These are phyloP conservation scores for Asobara japonica DNA, from an alignment of 1,140 invertebrate species.

Conservation along the genomic window DNA sequence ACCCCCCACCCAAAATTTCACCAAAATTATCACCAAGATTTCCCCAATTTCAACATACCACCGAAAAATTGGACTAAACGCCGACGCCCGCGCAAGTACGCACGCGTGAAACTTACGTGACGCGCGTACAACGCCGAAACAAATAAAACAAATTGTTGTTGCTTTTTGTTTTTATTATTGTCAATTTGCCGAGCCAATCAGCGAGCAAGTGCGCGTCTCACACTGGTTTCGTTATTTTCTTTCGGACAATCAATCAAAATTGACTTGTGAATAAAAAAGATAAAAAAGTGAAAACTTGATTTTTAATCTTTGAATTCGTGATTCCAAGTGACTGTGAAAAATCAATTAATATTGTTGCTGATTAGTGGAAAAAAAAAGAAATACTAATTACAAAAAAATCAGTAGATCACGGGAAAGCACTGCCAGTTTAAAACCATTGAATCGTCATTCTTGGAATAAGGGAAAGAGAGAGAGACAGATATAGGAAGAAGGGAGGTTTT, in stretches of 20 bases:
- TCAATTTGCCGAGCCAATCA: slow-evolving; percentile 10
- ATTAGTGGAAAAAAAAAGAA: no score
- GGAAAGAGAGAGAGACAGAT: slow-evolving; percentile 15
- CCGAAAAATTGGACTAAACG: slow-evolving; percentile 28
- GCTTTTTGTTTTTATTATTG: neutral
- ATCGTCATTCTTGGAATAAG: no score
- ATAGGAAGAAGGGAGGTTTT: slow-evolving; percentile 10
- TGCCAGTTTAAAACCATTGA: no score
- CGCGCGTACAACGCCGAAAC: slow-evolving; percentile 24
- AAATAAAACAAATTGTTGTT: slow-evolving; percentile 22
- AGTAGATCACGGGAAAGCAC: no score
- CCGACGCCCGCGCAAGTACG: slow-evolving; percentile 40
- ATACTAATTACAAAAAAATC: no score
- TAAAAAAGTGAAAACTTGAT: no score
- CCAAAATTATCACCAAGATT: neutral
- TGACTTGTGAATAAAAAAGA: no score
- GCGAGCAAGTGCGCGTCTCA: neutral
- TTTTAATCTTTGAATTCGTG: no score
- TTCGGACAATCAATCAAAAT: slow-evolving; percentile 37
- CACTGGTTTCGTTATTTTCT: slow-evolving; percentile 14
- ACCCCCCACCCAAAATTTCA: no score
- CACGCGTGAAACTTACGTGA: slow-evolving; percentile 35
- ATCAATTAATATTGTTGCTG: no score
- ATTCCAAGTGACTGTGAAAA: no score
- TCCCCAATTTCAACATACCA: neutral